Percentiles rank a stretch among this genome's conserved stretches.
Conservation (phyloP, 2,113 vertebrate species). For the Bambusicola thoracicus region DNA sequence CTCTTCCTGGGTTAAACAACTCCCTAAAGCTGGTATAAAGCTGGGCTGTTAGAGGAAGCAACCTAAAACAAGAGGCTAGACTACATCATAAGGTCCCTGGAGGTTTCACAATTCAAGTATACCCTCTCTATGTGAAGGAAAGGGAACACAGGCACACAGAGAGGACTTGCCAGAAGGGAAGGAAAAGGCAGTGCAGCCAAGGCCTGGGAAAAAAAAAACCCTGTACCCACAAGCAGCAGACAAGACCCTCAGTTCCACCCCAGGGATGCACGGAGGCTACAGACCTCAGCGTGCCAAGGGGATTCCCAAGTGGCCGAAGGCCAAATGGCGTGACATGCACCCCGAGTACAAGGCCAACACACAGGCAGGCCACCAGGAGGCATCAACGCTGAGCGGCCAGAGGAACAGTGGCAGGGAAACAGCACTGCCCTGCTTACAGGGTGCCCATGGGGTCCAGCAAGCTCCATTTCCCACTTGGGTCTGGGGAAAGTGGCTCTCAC, state of each 20-base stretch:
- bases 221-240: neutral
- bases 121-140: neutral
- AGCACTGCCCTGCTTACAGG: neutral
- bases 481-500: neutral
- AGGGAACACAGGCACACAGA: no score
- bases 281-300: no score
- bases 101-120: neutral
- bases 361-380: no score
- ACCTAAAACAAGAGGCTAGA: neutral
- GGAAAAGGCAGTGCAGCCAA: neutral
- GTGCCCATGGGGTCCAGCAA: fast-evolving
- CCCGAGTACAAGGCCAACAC: no score
- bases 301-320: no score
- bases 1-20: neutral
- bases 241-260: no score
- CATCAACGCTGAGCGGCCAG: no score
- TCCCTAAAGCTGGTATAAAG: neutral
- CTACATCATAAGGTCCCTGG: fast-evolving
- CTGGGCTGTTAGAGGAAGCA: neutral
- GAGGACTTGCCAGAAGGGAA: neutral
- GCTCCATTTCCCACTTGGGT: neutral
- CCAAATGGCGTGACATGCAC: no score
- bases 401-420: no score
- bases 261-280: no score
- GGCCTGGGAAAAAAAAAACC: no score